Evolutionary conservation across 2,888 invertebrate genomes (phyloP), one percentile per base, ranked within the genome.

Genomic region (Mechanitis messenoides): DNA sequence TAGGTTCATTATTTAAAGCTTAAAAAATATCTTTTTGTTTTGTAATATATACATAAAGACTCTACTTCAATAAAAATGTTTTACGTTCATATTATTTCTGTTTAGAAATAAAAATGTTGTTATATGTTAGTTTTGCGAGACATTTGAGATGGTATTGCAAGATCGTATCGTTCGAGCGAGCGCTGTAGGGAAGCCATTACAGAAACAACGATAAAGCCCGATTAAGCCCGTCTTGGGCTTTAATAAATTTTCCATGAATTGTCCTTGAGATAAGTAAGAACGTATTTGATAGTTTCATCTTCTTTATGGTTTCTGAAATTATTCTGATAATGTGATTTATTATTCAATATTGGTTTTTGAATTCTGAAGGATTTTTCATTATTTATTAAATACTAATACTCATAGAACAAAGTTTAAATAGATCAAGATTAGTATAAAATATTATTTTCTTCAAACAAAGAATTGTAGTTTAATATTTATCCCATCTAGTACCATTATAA

Each of bases 161-260:
- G 50, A 57, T 57, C 33, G 47, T 57, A 57, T 57, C 57, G 50
- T 45, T 33, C 33, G 11, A 20, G 50, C 57, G 33, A 50, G 35
- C 47, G 57, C 35, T 50, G 56, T 45, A 46, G 45, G 50, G 35
- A 57, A 50, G 47, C 57, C 50, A 57, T 57, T 57, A 57, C 47
- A 57, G 57, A 45, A 38, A 47, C 57, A 28, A 50, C 47, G 57
- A 57, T 57, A 57, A 50, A 35, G 35, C 9, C 33, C 57, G 57
- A 57, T 57, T 57, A 57, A 57, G 50, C 47, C 38, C 28, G 46
- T 33, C 33, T 45, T 45, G n/a, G 35, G 57, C 57, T 50, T 33
- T 50, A 57, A 57, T 57, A 57, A 57, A 57, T 57, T 57, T 47
- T 50, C 50, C 50, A 50, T 31, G 50, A 50, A 50, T 50, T 50